phyloP scores from a whole-genome alignment of 2,113 vertebrate genomes.

The Machaerirhynchus nigripectus region DNA sequence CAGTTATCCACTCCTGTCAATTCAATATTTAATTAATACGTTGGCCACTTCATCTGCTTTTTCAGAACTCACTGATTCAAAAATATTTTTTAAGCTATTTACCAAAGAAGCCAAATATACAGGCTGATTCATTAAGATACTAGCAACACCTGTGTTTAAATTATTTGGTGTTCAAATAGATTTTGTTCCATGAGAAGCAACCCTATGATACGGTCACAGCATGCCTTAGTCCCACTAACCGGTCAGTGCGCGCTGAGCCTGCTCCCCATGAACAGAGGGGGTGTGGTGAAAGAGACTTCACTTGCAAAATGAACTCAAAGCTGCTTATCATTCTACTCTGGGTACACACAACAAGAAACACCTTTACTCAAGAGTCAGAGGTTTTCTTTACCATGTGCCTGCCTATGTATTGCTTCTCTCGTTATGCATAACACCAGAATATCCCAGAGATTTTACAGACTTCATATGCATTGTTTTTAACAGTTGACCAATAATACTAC shows the following conservation, averaged over 20 bases:
- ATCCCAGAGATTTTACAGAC: not conserved
- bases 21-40: not conserved
- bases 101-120: not conserved
- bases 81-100: not conserved
- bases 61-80: not conserved
- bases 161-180: not conserved
- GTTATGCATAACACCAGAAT: not conserved
- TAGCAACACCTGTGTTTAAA: not conserved
- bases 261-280: fast-evolving
- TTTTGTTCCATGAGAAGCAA: not conserved
- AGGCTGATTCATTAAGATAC: not conserved
- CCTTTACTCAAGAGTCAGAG: not conserved
- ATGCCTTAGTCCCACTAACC: not conserved
- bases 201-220: not conserved
- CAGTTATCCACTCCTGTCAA: not conserved
- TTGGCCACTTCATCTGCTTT: not conserved
- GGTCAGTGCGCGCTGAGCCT: not conserved
- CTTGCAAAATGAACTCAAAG: not conserved
- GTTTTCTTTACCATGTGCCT: not conserved
- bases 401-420: not conserved
- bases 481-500: not conserved
- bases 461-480: not conserved
- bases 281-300: not conserved
- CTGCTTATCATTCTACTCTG: not conserved
- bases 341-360: not conserved